A percentile compares a stretch with the other conserved stretches of the same genome.
These are phyloP conservation scores for Tapera naevia DNA, from an alignment of 2,797 vertebrate genomes.

Conservation along the genomic window DNA sequence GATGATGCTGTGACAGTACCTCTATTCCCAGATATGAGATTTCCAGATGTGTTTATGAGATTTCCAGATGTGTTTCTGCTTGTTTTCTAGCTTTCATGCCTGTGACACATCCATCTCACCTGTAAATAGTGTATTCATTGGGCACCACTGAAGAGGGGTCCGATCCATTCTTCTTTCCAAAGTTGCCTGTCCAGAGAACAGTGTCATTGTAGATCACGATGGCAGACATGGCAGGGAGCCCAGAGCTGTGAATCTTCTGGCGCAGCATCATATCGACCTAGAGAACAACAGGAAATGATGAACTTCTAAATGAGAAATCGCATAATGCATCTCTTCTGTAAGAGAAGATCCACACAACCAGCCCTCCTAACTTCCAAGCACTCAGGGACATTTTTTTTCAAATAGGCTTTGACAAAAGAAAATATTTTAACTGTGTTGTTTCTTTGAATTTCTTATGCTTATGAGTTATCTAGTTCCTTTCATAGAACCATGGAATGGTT, in stretches of 20 bases:
- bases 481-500: neutral
- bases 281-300: too few species aligned
- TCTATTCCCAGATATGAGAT: neutral
- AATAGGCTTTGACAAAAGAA: neutral
- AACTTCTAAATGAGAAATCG: neutral
- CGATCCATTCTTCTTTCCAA: conserved; percentile 87
- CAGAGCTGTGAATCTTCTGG: conserved; percentile 78
- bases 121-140: conserved; percentile 93
- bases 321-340: neutral
- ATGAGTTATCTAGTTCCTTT: neutral
- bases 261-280: conserved; percentile 88
- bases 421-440: neutral
- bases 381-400: neutral
- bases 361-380: neutral
- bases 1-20: accelerated
- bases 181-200: conserved; percentile 94
- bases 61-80: accelerated
- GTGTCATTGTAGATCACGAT: conserved; percentile 92
- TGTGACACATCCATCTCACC: conserved; percentile 70
- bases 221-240: conserved; percentile 88
- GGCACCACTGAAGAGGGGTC: conserved; percentile 84
- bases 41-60: accelerated
- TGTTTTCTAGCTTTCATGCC: neutral
- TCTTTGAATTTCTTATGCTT: neutral
- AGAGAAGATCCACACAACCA: neutral